phyloP scores from a whole-genome alignment of 1,140 invertebrate species.

The Pantala flavescens region DNA sequence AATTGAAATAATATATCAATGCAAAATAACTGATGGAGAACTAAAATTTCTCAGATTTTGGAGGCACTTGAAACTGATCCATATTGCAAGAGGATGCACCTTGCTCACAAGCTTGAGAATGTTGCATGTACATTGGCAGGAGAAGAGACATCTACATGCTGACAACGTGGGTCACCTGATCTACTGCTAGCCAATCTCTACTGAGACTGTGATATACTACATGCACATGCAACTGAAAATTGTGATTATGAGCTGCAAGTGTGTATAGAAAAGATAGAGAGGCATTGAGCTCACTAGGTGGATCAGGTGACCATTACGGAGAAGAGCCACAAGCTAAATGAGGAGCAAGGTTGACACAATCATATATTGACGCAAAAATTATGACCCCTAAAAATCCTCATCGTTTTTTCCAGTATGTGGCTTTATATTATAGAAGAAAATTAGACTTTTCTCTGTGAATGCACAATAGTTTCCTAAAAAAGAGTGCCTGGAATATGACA shows the following conservation, averaged over 20 bases:
- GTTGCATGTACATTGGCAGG: constrained; percentile 82
- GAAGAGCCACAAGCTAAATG: background rate
- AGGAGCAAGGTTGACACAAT: background rate
- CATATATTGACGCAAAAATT: background rate
- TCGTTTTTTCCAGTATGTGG: background rate
- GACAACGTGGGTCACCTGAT: constrained; percentile 41
- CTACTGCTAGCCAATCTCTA: constrained; percentile 30
- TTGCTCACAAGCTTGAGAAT: constrained; percentile 79
- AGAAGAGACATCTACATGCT: constrained; percentile 48
- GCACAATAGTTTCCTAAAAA: constrained; percentile 2
- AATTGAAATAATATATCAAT: too few relatives aligned
- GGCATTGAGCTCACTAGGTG: background rate
- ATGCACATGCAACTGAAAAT: constrained; percentile 5
- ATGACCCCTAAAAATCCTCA: background rate
- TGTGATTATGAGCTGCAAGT: background rate
- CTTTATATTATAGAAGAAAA: background rate
- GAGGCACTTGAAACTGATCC: constrained; percentile 71
- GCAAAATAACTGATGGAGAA: too few relatives aligned
- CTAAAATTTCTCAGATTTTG: constrained; percentile 47
- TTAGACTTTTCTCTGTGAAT: background rate
- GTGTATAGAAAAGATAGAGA: background rate
- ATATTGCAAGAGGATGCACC: constrained; percentile 73
- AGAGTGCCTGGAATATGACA: constrained; percentile 1
- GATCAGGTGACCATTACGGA: background rate
- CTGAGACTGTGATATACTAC: constrained; percentile 12